Base-by-base conservation (phyloP, 2,797 vertebrate species). In the Brotula barbata region DNA sequence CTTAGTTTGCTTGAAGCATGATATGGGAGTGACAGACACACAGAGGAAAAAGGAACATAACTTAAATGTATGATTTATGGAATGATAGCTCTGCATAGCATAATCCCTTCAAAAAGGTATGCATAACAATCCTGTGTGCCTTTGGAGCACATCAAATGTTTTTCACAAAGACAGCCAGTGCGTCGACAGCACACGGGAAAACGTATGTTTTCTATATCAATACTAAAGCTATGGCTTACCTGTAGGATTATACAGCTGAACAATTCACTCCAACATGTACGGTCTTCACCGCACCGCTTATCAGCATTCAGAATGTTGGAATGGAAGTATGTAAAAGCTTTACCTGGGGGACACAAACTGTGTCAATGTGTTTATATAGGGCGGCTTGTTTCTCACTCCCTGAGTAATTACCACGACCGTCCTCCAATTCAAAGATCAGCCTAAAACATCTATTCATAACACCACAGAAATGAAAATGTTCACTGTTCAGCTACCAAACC, bases 71-170 rank as follows among this genome's bases (percentile, higher is more conserved):
- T 23, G 42, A 46, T 33, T 57, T 34, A 64, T 77, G 83, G 78
- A 88, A 88, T 78, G 72, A 71, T 51, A 46, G 51, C 67, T 69
- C 68, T 87, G 73, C 74, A 85, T 82, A 85, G 73, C 64, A 65
- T 60, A 71, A 71, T 68, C 64, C 46, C 64, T 78, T 70, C 34
- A 77, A 49, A 40, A 62, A 59, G 40, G 11, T 20, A 60, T 25
- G 46, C 19, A 58, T 53, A 49, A 61, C n/a, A 40, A 60, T 1
- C 13, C 55, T 31, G 36, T n/a, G 56, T 41, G 48, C 21, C 19
- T 57, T 28, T 45, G 39, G 41, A 68, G 68, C 69, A 63, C 7
- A 41, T 40, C 7, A 25, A 68, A 55, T 19, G 66, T 20, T 54
- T 55, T 6, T 44, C 39, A 64, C n/a, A n/a, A 62, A 45, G 36